These are phyloP conservation scores for Oreochromis mossambicus DNA, from an alignment of 2,797 vertebrate genomes.

Conservation along the genomic window DNA sequence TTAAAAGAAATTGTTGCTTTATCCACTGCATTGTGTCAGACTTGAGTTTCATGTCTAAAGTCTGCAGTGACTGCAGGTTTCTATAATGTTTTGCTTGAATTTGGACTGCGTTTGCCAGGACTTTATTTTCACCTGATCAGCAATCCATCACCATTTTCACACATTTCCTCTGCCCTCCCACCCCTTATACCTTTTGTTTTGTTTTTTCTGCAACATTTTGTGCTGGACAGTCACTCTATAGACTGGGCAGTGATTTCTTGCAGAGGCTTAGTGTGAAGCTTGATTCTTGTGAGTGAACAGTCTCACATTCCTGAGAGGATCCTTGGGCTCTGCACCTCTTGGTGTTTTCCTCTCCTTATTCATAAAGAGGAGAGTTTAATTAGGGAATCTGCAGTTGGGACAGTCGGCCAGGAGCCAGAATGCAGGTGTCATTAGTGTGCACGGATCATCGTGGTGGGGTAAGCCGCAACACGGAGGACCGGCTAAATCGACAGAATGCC, in stretches of 20 bases:
- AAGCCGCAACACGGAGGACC: slow-evolving; percentile 87
- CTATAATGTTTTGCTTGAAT: slow-evolving; percentile 18
- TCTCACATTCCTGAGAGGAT: neutral
- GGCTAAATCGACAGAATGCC: slow-evolving; percentile 86
- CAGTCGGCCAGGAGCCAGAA: slow-evolving; percentile 43
- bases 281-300: slow-evolving; percentile 1
- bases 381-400: neutral
- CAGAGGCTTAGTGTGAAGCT: neutral
- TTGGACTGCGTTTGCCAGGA: slow-evolving; percentile 32
- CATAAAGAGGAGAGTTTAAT: neutral
- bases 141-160: slow-evolving; percentile 10
- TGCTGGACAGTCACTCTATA: slow-evolving; percentile 6
- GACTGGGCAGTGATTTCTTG: slow-evolving; percentile 32
- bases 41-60: neutral
- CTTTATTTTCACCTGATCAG: slow-evolving; percentile 47
- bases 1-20: neutral
- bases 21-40: neutral
- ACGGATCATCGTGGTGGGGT: slow-evolving; percentile 93
- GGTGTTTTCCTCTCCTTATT: neutral
- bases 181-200: neutral
- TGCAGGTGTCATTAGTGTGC: slow-evolving; percentile 97
- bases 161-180: neutral
- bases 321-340: neutral
- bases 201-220: neutral
- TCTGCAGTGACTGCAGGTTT: slow-evolving; percentile 13